Base-by-base conservation (phyloP, 2,797 vertebrate genomes). In the Crocidura indochinensis region DNA sequence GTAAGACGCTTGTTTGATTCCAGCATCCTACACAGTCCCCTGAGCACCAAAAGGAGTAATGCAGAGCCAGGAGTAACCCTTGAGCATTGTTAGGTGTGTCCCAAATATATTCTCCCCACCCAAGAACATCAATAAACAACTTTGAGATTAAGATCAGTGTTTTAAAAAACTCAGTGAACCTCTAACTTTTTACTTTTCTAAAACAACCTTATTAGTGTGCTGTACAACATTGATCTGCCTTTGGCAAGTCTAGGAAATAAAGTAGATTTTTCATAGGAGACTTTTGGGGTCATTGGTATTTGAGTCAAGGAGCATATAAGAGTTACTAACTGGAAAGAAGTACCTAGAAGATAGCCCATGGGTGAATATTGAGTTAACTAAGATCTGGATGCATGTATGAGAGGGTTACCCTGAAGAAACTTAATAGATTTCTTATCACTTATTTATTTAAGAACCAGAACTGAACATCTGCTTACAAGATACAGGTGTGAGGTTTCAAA, bases 261-360 rank as follows among this genome's bases (percentile, higher is more conserved):
- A 49, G 4, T 10, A 1, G 22, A 8, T 26, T 3, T 15, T 31
- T 67, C 20, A 14, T 1, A 65, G 22, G 44, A 8, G 6, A 11
- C 7, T 49, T 73, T 15, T 26, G 26, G 19, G 27, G 49, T 4
- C 27, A 29, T 6, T 11, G 19, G 26, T 10, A 65, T 19, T 12
- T 62, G 22, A 8, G 10, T 20, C 0, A 2, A 71, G 64, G n/a
- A 24, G 10, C 10, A n/a, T 4, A 1, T 67, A 22, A 49, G 67
- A 44, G 19, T n/a, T 71, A 0, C 60, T 10, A 8, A 8, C 24
- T 2, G 5, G 62, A 64, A 46, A 44, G 3, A 0, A 2, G 51
- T 1, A 0, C 22, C n/a, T 8, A 22, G 71, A 29, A 24, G 0
- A 9, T 0, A 11, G 44, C 2, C 46, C 14, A 1, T 0, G 0